These are phyloP conservation scores for Phylloscopus collybita DNA, from an alignment of 2,797 vertebrate species.

Conservation along the genomic window DNA sequence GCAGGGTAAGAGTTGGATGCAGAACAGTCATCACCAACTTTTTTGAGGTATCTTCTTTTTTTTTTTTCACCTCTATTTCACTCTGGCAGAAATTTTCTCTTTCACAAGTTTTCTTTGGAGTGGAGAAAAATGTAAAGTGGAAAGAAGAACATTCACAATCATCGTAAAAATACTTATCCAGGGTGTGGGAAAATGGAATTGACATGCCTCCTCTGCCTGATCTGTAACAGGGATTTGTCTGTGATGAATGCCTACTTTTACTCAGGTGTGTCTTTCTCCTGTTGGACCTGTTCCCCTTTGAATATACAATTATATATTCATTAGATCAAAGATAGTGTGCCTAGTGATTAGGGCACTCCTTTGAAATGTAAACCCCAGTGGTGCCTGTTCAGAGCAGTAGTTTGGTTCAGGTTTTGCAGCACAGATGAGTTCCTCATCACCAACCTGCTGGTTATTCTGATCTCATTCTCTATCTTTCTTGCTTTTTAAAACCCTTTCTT, in stretches of 20 bases:
- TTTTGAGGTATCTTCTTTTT: not conserved
- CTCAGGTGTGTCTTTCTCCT: constrained; percentile 47
- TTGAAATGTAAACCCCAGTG: constrained; percentile 53
- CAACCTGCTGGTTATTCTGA: not conserved
- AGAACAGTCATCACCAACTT: not conserved
- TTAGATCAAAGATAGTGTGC: constrained; percentile 48
- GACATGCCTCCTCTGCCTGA: not conserved
- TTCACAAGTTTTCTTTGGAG: not conserved
- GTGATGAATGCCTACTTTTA: not conserved
- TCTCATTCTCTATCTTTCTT: not conserved
- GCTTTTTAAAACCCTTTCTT: constrained; percentile 17
- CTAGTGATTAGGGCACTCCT: constrained; percentile 37
- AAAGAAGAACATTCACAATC: not conserved
- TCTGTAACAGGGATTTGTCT: not conserved
- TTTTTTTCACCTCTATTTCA: not conserved
- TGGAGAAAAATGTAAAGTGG: not conserved
- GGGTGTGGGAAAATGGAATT: constrained; percentile 48
- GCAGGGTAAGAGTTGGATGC: not conserved
- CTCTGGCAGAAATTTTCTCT: not conserved
- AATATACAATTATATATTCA: constrained; percentile 54
- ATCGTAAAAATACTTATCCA: not conserved
- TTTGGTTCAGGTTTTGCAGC: constrained; percentile 45
- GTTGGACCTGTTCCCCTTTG: constrained; percentile 52
- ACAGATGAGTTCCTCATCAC: constrained; percentile 24
- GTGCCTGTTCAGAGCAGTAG: constrained; percentile 14